Percentiles rank a stretch among this genome's conserved stretches.
Evolutionary conservation across 2,113 vertebrate genomes (phyloP).

Genomic region (Ameiurus melas): DNA sequence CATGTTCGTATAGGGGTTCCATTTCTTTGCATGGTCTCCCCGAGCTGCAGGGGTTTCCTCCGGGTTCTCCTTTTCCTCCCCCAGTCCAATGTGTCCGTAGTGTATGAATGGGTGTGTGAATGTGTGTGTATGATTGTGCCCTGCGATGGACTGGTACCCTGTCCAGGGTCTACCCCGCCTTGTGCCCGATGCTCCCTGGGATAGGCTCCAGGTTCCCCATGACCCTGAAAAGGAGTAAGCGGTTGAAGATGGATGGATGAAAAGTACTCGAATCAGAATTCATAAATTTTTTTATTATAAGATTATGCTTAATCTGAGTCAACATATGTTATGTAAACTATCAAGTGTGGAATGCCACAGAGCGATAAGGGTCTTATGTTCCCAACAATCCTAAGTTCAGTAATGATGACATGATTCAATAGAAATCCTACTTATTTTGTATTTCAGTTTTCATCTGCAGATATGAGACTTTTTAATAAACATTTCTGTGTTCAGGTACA

Average conservation of each 20-base stretch:
- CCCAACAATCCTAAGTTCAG: background rate
- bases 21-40: too few relatives aligned
- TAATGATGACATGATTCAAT: background rate
- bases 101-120: too few relatives aligned
- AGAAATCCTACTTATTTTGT: background rate
- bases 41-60: too few relatives aligned
- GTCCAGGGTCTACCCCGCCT: too few relatives aligned
- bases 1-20: too few relatives aligned
- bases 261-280: background rate
- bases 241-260: background rate
- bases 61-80: too few relatives aligned
- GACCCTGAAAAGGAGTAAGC: too few relatives aligned
- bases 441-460: background rate
- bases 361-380: background rate
- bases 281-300: background rate
- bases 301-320: background rate
- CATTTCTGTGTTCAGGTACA: constrained; percentile 75
- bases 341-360: background rate
- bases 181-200: too few relatives aligned
- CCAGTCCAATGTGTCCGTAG: too few relatives aligned
- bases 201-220: too few relatives aligned
- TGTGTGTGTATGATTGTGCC: too few relatives aligned
- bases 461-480: background rate
- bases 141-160: too few relatives aligned
- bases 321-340: background rate